Evolutionary conservation across 2,888 invertebrate species (phyloP).

Genomic region (Alviniconcha strummeri): DNA sequence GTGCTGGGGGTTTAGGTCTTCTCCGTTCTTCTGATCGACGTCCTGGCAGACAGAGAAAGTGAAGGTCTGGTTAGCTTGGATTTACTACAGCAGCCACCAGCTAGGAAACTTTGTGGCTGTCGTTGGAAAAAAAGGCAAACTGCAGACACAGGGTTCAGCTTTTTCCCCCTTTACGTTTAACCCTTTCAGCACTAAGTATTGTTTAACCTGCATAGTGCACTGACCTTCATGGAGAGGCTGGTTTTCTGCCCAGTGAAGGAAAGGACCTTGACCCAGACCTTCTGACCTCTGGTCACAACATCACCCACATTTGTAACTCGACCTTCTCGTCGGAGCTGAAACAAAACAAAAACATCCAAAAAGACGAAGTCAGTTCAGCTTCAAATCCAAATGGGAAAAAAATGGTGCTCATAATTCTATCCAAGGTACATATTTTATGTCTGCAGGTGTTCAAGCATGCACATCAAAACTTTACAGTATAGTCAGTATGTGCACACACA

Average conservation of each 20-base stretch:
- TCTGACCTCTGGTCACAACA: constrained; percentile 91
- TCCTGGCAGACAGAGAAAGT: constrained; percentile 77
- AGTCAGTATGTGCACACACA: neutral
- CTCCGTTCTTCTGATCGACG: constrained; percentile 95
- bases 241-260: constrained; percentile 95
- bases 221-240: constrained; percentile 91
- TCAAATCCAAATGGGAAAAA: too few relatives aligned
- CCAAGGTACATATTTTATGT: too few relatives aligned
- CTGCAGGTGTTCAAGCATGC: too few relatives aligned
- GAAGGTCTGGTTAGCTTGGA: neutral
- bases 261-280: constrained; percentile 87
- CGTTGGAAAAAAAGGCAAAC: too few relatives aligned
- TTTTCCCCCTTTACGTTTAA: too few relatives aligned
- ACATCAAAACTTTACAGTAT: too few relatives aligned
- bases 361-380: too few relatives aligned
- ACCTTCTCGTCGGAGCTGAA: constrained; percentile 90
- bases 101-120: too few relatives aligned
- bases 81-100: too few relatives aligned
- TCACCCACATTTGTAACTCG: constrained; percentile 95
- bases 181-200: too few relatives aligned
- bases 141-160: too few relatives aligned
- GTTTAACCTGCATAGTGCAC: neutral
- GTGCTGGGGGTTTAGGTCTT: constrained; percentile 89
- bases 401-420: too few relatives aligned
- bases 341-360: constrained; percentile 3